A percentile compares a stretch with the other conserved stretches of the same genome.
Evolutionary conservation across 2,888 invertebrate genomes (phyloP).

Genomic region (Drosophila colorata): DNA sequence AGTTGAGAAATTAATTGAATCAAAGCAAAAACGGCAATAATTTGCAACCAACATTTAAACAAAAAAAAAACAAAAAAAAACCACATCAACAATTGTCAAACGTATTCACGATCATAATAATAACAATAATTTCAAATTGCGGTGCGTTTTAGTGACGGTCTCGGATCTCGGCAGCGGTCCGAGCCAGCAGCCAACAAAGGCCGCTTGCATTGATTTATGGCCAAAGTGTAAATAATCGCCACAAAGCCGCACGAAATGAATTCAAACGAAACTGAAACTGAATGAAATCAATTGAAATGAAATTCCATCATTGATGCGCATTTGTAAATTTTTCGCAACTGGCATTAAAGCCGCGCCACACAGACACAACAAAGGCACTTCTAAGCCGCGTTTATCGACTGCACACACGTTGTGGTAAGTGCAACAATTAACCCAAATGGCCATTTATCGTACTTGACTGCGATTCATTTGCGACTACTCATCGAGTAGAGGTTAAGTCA

Average conservation of each 20-base stretch:
- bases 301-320: slow-evolving; percentile 38
- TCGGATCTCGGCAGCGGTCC: not conserved
- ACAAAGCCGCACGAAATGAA: slow-evolving; percentile 34
- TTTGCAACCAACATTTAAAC: slow-evolving; percentile 33
- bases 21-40: slow-evolving; percentile 42
- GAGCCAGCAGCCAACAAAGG: slow-evolving; percentile 23
- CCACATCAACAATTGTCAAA: slow-evolving; percentile 25
- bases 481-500: slow-evolving; percentile 35
- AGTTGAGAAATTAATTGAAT: slow-evolving; percentile 49
- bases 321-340: slow-evolving; percentile 16
- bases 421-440: slow-evolving; percentile 38
- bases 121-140: slow-evolving; percentile 36
- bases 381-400: slow-evolving; percentile 10
- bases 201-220: slow-evolving; percentile 66
- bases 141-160: slow-evolving; percentile 39
- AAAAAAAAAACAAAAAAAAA: too few species aligned
- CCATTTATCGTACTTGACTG: slow-evolving; percentile 1
- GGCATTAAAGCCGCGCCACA: not conserved
- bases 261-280: slow-evolving; percentile 40
- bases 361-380: slow-evolving; percentile 7
- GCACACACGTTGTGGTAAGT: slow-evolving; percentile 43
- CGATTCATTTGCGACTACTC: slow-evolving; percentile 2
- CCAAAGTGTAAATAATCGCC: slow-evolving; percentile 68
- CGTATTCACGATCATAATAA: slow-evolving; percentile 22
- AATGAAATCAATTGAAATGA: slow-evolving; percentile 44